Evolutionary conservation across 1,140 invertebrate species (phyloP).

Genomic region (Odontomachus brunneus): DNA sequence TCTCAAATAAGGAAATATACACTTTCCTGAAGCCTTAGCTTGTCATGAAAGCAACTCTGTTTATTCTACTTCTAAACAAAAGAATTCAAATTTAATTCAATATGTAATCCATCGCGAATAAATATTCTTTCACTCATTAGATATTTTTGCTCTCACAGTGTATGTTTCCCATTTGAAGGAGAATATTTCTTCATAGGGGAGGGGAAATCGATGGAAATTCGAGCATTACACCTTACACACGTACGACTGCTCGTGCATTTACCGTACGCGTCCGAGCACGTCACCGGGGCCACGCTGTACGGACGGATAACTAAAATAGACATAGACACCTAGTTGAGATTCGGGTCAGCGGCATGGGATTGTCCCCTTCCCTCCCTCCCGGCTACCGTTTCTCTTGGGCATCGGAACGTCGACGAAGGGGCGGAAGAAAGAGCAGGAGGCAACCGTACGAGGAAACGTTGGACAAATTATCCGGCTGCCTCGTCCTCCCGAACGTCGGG

Average conservation of each 20-base stretch:
- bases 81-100: too few relatives aligned
- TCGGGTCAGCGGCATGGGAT: constrained; percentile 79
- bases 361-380: constrained; percentile 38
- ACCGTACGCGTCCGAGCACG: background rate
- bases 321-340: constrained; percentile 80
- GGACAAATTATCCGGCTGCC: constrained; percentile 81
- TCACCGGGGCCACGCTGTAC: constrained; percentile 7
- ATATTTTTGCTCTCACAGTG: too few relatives aligned
- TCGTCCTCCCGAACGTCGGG: constrained; percentile 60
- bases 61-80: too few relatives aligned
- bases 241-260: constrained; percentile 2
- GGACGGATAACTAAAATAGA: constrained; percentile 65
- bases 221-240: background rate
- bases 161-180: background rate
- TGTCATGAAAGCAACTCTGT: too few relatives aligned
- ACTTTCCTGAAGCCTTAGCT: too few relatives aligned
- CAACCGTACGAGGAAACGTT: constrained; percentile 60
- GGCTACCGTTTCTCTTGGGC: constrained; percentile 5
- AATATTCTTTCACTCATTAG: too few relatives aligned
- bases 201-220: background rate
- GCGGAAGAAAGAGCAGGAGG: constrained; percentile 35
- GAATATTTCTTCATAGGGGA: background rate
- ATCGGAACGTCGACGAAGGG: constrained; percentile 42
- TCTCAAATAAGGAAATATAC: too few relatives aligned
- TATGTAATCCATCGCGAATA: too few relatives aligned